phyloP scores from a whole-genome alignment of 2,888 invertebrate genomes.

The Zootermopsis nevadensis region DNA sequence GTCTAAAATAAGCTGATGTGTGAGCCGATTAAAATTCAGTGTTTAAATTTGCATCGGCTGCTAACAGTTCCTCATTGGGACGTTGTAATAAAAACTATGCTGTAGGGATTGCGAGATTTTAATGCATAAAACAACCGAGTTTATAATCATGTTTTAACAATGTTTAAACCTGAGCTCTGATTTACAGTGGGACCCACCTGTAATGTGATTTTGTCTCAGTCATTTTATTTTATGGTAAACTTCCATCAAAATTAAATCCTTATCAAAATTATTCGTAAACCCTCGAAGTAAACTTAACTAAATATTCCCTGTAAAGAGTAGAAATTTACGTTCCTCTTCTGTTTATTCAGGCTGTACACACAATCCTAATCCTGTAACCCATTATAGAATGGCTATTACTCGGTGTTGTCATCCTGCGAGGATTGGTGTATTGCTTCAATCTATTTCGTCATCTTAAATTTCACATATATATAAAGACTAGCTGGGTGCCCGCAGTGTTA shows the following conservation, averaged over 20 bases:
- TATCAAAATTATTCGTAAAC: neutral
- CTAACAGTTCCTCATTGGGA: neutral
- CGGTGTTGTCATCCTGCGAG: no score
- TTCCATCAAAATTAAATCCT: constrained; percentile 7
- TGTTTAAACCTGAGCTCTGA: no score
- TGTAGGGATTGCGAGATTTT: neutral
- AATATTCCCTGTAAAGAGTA: neutral
- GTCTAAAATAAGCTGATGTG: neutral
- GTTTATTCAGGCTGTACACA: neutral
- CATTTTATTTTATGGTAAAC: neutral
- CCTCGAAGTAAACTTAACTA: neutral
- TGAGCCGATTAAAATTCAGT: neutral
- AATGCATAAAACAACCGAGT: neutral
- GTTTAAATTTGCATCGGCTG: neutral
- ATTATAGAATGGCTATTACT: no score
- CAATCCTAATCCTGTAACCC: no score
- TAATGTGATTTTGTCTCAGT: neutral
- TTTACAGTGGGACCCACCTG: neutral
- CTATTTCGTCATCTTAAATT: no score
- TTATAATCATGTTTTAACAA: neutral
- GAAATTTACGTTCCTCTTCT: neutral
- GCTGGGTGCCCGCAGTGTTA: no score
- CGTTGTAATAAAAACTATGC: neutral
- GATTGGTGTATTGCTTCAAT: no score
- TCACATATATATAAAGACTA: no score